Conservation (phyloP, 2,113 vertebrate genomes). For the Gobius niger region DNA sequence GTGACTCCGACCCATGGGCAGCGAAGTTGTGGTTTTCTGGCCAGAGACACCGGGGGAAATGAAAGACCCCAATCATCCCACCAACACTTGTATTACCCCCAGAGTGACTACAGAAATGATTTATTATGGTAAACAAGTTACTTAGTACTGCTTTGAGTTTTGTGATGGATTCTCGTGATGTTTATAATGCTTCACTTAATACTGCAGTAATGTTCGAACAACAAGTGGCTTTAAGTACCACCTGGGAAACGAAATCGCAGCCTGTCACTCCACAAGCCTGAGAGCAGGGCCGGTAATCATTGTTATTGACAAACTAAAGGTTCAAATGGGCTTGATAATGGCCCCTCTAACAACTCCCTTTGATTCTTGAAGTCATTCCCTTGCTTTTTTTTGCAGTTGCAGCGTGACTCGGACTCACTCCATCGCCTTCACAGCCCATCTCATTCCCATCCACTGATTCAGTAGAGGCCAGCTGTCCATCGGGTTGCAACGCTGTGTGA, state of each 20-base stretch:
- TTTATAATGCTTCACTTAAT: too few species aligned
- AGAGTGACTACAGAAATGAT: too few species aligned
- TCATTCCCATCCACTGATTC: conserved; percentile 45
- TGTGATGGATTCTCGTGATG: too few species aligned
- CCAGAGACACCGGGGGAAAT: too few species aligned
- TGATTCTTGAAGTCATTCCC: conserved; percentile 43
- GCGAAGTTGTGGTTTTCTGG: too few species aligned
- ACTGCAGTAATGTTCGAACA: not conserved
- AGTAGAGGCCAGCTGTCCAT: conserved; percentile 70
- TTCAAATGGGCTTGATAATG: conserved; percentile 46
- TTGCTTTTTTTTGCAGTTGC: conserved; percentile 25
- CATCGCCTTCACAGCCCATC: conserved; percentile 56
- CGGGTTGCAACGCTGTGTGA: conserved; percentile 61
- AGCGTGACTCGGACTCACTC: conserved; percentile 40
- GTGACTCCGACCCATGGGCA: too few species aligned
- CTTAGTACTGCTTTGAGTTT: too few species aligned
- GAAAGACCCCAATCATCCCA: too few species aligned
- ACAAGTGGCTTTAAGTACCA: not conserved
- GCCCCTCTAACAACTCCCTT: conserved; percentile 39
- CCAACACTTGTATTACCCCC: too few species aligned
- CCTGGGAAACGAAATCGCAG: conserved; percentile 20
- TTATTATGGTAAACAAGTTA: too few species aligned
- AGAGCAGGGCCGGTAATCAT: conserved; percentile 51
- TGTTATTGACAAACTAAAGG: conserved; percentile 62
- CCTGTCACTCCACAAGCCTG: conserved; percentile 27